Evolutionary conservation across 1,140 invertebrate genomes (phyloP), one percentile per base, ranked within the genome.

Genomic region (Bombus soroeensis): DNA sequence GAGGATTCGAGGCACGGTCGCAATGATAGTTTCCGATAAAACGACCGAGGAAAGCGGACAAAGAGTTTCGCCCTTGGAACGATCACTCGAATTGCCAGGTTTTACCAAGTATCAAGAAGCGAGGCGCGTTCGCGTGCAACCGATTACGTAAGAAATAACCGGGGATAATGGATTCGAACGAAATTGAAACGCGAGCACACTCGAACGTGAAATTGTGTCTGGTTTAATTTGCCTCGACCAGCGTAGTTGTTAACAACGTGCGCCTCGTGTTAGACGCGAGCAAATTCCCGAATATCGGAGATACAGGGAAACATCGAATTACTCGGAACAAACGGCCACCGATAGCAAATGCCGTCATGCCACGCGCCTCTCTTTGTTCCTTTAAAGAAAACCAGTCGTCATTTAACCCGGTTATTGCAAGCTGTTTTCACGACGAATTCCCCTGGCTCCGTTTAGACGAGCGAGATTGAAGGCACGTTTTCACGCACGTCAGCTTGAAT

Each of bases 191-290:
- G 34, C 59, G 62, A 66, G 15, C 37, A 37, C 53, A 13, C 41
- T 68, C 59, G 81, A 22, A 59, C 39, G 66, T 66, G 68, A 25
- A 64, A 53, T 32, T 43, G 53, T 47, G 77, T 62, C 77, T 62
- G 41, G 76, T 71, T 85, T 80, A 85, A 85, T 85, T 85, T 47
- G 68, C 37, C 28, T 39, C 76, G 68, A 28, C 75, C 43, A 25
- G n/a, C 39, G 53, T 77, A 64, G 77, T 53, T 37, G 76, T n/a
- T 41, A 72, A 78, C 59, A 53, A 47, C 53, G 68, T 9, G 47
- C 10, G 64, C 43, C 32, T 41, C n/a, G 25, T 53, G 68, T 41
- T 62, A 74, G 82, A 57, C 74, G 64, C 47, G 64, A 22, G 25
- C 12, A 25, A 80, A 59, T 39, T 47, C 1, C 59, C 59, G 41